Base-by-base conservation (phyloP, 2,888 invertebrate species). In the Baccha elongata region DNA sequence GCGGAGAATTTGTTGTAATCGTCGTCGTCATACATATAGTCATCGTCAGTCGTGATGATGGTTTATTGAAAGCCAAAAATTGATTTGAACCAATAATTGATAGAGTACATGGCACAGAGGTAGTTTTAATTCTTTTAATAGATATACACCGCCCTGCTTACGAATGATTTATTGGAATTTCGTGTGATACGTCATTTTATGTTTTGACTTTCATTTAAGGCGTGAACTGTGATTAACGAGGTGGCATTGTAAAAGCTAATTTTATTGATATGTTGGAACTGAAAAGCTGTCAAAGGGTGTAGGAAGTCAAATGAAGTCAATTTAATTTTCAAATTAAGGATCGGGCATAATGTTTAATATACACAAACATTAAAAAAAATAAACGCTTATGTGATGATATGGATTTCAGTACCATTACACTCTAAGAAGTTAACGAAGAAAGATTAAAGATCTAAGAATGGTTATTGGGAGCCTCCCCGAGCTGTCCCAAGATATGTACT, bases 31-130 rank as follows among this genome's bases (percentile, higher is more conserved):
- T 13, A n/a, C 4, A 11, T 35, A 35, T 3, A 1, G 35, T 23
- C 35, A 13, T 40, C 37, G 35, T 40, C 0, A 11, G 40, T 37
- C 29, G 60, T 44, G 42, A 60, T 44, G 60, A 58, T 58, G 37
- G 29, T 42, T 19, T 44, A 19, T 46, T 68, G 62, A 37, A 37
- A 53, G 29, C 44, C 42, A 58, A 62, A 60, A 78, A 58, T 32
- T 52, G 32, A 52, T 32, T 40, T 64, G 44, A 71, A 78, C 72
- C 78, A 78, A 71, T 65, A 78, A 71, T 26, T 29, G 72, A 52
- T 53, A 72, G 64, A 7, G 19, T 32, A 42, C 29, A 37, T 46
- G 72, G 21, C 50, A n/a, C n/a, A 50, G 40, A 44, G 58, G 58
- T 65, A 29, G 46, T 19, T 44, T 15, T 53, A 5, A 32, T 72